Evolutionary conservation across 2,797 vertebrate species (phyloP), one percentile per base, ranked within the genome.

Genomic region (Champsocephalus gunnari): DNA sequence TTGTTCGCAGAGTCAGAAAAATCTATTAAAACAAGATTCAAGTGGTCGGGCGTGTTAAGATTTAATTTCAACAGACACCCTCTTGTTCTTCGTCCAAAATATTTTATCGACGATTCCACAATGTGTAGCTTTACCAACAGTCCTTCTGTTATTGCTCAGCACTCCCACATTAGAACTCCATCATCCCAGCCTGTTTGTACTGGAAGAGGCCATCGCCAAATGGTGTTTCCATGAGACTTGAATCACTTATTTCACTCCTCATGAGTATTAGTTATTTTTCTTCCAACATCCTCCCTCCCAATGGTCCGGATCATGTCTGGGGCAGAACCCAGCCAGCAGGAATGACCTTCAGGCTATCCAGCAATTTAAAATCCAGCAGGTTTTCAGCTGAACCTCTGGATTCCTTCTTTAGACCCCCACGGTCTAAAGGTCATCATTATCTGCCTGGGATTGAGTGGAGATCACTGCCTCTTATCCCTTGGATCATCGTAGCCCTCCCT

Each of bases 351-450:
- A 56, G 67, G 43, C 80, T 54, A 66, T 28, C 70, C 53, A 24
- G 28, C 21, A 13, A 49, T 79, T 85, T 83, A 56, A 76, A 72
- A 86, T 88, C 87, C 88, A 80, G 48, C 74, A 55, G 59, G 53
- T 87, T 85, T 73, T 74, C 43, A 73, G 76, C 55, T 68, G 66
- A 81, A 79, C 49, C 28, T 4, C 55, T 56, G 62, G 62, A 81
- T 76, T 77, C 68, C 61, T 76, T 57, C 73, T 61, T 75, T n/a
- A 69, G 78, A 82, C 80, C 71, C 84, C 81, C 77, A 80, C 38
- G 19, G 19, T 19, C 19, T 19, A 19, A 19, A 19, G 19, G 19
- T 19, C 85, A 82, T 92, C 76, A 91, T 92, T 91, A 89, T 89
- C 84, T 87, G 82, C 14, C 58, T 59, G 67, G 80, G 85, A 84